phyloP scores from a whole-genome alignment of 2,888 invertebrate genomes.

The Neuroscelio doddi region DNA sequence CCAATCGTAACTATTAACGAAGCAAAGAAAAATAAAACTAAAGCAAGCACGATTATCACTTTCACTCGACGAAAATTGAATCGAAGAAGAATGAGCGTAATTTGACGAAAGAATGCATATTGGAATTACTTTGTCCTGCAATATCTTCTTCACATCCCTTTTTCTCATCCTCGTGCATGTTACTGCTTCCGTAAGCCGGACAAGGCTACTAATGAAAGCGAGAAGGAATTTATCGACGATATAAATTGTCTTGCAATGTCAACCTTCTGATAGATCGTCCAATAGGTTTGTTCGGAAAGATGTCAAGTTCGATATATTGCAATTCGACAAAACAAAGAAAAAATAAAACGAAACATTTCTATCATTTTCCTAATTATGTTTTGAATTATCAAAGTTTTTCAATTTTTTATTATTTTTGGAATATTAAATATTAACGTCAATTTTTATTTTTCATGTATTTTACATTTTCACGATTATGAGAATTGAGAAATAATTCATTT shows the following conservation, averaged over 20 bases:
- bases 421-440: too few species aligned
- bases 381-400: too few species aligned
- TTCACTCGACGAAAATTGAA: neutral
- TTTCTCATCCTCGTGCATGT: slow-evolving; percentile 21
- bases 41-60: too few species aligned
- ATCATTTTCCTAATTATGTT: too few species aligned
- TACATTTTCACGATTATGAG: too few species aligned
- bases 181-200: slow-evolving; percentile 37
- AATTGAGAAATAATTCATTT: too few species aligned
- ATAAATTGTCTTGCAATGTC: slow-evolving; percentile 61
- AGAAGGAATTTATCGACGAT: slow-evolving; percentile 66
- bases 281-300: slow-evolving; percentile 47
- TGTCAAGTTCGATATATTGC: slow-evolving; percentile 36
- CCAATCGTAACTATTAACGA: too few species aligned
- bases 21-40: too few species aligned
- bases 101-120: slow-evolving; percentile 36
- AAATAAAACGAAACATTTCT: neutral
- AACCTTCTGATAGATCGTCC: slow-evolving; percentile 53
- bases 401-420: too few species aligned
- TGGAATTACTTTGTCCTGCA: slow-evolving; percentile 23
- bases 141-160: slow-evolving; percentile 19
- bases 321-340: slow-evolving; percentile 22
- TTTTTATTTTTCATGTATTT: too few species aligned
- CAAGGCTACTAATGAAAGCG: slow-evolving; percentile 66
- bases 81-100: slow-evolving; percentile 36